Base-by-base conservation (phyloP, 2,113 vertebrate genomes). In the Coracopsis vasa region DNA sequence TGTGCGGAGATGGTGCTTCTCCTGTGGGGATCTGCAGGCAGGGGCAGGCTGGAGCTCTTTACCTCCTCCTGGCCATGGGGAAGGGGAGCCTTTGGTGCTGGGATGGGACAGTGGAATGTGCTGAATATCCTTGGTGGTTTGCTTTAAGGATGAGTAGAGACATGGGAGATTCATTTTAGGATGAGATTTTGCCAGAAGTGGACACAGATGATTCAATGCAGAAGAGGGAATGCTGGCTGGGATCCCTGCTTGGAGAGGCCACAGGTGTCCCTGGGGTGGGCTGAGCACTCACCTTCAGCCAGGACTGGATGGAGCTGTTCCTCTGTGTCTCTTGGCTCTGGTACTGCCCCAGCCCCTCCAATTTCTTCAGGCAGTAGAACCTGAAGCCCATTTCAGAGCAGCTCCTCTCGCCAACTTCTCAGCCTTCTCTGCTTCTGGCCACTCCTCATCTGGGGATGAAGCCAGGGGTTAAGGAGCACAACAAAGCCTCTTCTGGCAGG, bases 381-480 rank as follows among this genome's bases (percentile, higher is more conserved):
- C 99, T 0, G 99, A 99, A 14, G 99, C 99, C 99, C 99, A 99
- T 97, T 99, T 99, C 83, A 99, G 97, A 16, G 99, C 99, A 0
- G 99, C 98, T 6, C 99, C 99, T 29, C 99, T 98, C 2, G 99
- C 99, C 97, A 99, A 71, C 75, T 97, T 92, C 96, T 99, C 99
- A 0, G 99, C 99, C 92, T 98, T 98, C 97, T 99, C 98, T 53
- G 89, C 96, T 95, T 98, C 98, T 1, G 98, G 98, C 98, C 98
- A 98, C 88, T 98, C 96, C 53, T 92, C 86, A 0, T 96, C 97
- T 97, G 85, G 70, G 54, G 83, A 91, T 2, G 10, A 90, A 88
- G 87, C 58, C 74, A 85, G 62, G 70, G 58, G 84, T 95, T 93
- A 96, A 79, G 0, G 15, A 94, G 87, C 51, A 33, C n/a, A 73